Evolutionary conservation across 2,113 vertebrate species (phyloP).

Genomic region (Nycticebus coucang): DNA sequence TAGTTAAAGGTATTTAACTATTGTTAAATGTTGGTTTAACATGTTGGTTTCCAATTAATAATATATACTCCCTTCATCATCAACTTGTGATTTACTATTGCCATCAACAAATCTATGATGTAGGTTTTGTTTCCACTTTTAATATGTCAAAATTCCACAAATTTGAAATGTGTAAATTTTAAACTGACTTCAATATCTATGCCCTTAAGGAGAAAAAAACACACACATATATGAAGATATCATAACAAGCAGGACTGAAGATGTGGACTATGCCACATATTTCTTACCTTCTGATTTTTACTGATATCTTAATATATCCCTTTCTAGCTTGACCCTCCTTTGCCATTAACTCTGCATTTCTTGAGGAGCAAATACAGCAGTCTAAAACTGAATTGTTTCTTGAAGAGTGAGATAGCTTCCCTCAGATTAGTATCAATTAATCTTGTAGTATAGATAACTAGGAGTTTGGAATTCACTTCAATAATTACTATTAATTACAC

Average conservation of each 20-base stretch:
- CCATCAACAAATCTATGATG: not conserved
- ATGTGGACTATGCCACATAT: not conserved
- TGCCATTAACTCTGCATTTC: not conserved
- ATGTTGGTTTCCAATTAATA: conserved; percentile 31
- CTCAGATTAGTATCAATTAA: not conserved
- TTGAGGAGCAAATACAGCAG: not conserved
- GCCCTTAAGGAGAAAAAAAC: not conserved
- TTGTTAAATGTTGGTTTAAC: too few relatives aligned
- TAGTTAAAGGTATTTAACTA: too few relatives aligned
- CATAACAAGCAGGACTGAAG: not conserved
- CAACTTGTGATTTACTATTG: not conserved
- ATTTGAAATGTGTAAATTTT: not conserved
- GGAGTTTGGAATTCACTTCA: not conserved
- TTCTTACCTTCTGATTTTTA: not conserved
- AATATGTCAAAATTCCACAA: not conserved
- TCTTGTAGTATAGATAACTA: not conserved
- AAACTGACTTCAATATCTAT: not conserved
- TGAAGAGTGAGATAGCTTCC: not conserved
- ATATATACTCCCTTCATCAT: not conserved
- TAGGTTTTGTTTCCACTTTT: not conserved
- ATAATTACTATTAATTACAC: not conserved
- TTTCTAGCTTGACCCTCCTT: not conserved
- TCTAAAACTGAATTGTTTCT: not conserved
- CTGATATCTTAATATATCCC: not conserved
- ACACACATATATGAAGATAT: not conserved